These are phyloP conservation scores for Congeria kusceri DNA, from an alignment of 2,888 invertebrate species.

Conservation along the genomic window DNA sequence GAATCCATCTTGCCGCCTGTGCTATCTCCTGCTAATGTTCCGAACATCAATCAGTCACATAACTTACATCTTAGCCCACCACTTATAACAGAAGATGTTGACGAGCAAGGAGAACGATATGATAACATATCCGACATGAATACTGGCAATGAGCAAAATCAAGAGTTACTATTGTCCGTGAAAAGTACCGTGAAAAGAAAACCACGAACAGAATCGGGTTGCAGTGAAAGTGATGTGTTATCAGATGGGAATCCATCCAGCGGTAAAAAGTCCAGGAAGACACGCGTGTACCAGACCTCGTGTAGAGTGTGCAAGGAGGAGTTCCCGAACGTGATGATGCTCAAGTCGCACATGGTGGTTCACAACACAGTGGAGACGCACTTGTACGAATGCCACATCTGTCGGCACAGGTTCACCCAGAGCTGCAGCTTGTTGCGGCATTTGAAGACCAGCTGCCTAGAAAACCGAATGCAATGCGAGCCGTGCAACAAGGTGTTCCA, in stretches of 20 bases:
- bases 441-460: slow-evolving; percentile 60
- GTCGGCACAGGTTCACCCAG: slow-evolving; percentile 62
- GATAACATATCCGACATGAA: slow-evolving; percentile 3
- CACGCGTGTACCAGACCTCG: slow-evolving; percentile 61
- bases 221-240: slow-evolving; percentile 31
- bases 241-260: slow-evolving; percentile 25
- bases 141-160: slow-evolving; percentile 6
- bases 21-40: slow-evolving; percentile 48
- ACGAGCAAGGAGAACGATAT: not conserved
- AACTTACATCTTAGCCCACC: slow-evolving; percentile 54
- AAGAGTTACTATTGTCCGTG: not conserved
- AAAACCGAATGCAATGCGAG: slow-evolving; percentile 53
- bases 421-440: slow-evolving; percentile 61
- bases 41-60: slow-evolving; percentile 7
- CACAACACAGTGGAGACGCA: slow-evolving; percentile 62
- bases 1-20: slow-evolving; percentile 49
- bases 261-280: slow-evolving; percentile 47
- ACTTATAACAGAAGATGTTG: slow-evolving; percentile 50
- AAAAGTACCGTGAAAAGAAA: slow-evolving; percentile 2
- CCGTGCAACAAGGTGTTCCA: slow-evolving; percentile 62
- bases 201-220: slow-evolving; percentile 29
- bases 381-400: slow-evolving; percentile 58
- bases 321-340: slow-evolving; percentile 58
- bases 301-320: slow-evolving; percentile 58
- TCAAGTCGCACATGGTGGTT: slow-evolving; percentile 62